Percentiles rank a stretch among this genome's conserved stretches.
Conservation (phyloP, 2,113 vertebrate species). For the Elgaria multicarinata region DNA sequence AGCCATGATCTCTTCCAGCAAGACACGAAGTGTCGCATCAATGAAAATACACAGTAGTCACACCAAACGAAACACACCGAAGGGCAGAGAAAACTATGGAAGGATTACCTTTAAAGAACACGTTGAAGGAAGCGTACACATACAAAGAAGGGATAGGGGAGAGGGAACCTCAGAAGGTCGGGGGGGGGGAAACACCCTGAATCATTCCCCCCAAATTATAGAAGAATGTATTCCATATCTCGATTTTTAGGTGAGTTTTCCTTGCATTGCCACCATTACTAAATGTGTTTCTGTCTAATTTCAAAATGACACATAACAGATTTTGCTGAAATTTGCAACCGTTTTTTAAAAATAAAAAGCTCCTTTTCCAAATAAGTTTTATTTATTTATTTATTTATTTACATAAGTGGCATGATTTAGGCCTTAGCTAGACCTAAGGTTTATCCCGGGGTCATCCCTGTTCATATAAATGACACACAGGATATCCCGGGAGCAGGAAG, state of each 20-base stretch:
- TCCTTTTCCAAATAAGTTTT: neutral
- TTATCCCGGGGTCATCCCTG: too few relatives aligned
- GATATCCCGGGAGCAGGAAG: too few relatives aligned
- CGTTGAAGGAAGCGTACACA: neutral
- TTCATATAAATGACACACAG: too few relatives aligned
- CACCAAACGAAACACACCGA: conserved; percentile 56
- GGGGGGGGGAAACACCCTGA: neutral
- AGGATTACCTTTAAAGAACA: conserved; percentile 40
- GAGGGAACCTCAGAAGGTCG: conserved; percentile 2
- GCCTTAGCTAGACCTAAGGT: too few relatives aligned
- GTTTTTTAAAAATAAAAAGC: neutral
- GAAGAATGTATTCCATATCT: neutral
- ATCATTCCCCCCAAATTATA: neutral
- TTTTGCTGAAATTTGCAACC: neutral
- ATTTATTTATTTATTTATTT: neutral
- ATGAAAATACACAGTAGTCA: conserved; percentile 56
- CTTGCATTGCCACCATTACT: neutral
- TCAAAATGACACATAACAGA: neutral
- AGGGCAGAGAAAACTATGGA: conserved; percentile 50
- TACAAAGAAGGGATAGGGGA: neutral
- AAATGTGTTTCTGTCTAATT: neutral
- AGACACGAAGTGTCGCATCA: conserved; percentile 56
- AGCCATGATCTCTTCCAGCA: conserved; percentile 55
- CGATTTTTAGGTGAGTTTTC: neutral
- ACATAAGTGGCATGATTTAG: neutral